Evolutionary conservation across 2,888 invertebrate species (phyloP).

Genomic region (Nomada flava): DNA sequence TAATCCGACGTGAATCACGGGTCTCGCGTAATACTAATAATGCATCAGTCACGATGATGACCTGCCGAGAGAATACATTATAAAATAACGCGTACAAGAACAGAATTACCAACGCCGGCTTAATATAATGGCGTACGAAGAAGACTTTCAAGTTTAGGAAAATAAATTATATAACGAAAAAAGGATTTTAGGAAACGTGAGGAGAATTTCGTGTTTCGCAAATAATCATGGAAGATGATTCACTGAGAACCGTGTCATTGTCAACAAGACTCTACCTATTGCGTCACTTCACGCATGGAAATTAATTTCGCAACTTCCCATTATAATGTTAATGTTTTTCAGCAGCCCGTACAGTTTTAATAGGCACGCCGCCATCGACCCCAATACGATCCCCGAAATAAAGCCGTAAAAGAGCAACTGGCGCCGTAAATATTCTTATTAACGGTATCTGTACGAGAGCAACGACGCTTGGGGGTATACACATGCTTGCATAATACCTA

Average conservation of each 20-base stretch:
- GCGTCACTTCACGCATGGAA: conserved; percentile 7
- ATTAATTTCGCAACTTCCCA: conserved; percentile 32
- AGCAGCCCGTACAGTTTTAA: not conserved
- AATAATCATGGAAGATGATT: conserved; percentile 35
- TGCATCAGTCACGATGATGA: too few species aligned
- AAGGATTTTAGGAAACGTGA: not conserved
- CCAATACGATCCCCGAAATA: conserved; percentile 36
- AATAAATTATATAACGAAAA: not conserved
- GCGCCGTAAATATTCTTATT: conserved; percentile 22
- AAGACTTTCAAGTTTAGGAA: not conserved
- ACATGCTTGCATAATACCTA: not conserved
- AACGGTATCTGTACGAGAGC: too few species aligned
- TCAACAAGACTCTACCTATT: conserved; percentile 21
- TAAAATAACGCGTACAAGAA: too few species aligned
- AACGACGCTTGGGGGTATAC: not conserved
- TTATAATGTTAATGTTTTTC: conserved; percentile 28
- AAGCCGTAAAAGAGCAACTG: conserved; percentile 37
- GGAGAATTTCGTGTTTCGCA: not conserved
- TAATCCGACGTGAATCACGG: too few species aligned
- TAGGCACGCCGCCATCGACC: conserved; percentile 9
- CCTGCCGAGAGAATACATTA: too few species aligned
- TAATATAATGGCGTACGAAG: not conserved
- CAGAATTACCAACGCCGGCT: too few species aligned
- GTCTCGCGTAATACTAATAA: too few species aligned
- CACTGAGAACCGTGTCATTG: conserved; percentile 39